Evolutionary conservation across 2,113 vertebrate species (phyloP), one percentile per base, ranked within the genome.

Genomic region (Crotalus horridus): DNA sequence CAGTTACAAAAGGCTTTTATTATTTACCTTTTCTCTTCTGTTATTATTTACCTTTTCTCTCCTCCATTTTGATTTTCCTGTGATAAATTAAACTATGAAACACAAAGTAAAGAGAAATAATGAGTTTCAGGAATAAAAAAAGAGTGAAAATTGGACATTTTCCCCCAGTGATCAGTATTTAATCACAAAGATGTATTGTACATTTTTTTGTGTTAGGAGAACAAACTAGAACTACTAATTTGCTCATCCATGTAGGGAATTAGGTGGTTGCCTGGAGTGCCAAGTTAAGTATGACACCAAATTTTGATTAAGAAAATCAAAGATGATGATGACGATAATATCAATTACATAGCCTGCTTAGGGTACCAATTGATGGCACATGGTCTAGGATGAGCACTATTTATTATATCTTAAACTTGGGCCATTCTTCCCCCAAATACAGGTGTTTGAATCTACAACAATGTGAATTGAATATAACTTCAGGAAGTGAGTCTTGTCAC

Each of bases 201-300:
- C 93, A n/a, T 89, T 91, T 89, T 48, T 85, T 64, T 43, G 10
- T 7, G 2, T 58, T 29, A 87, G 21, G 91, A 53, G 91, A 94
- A 23, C 53, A 88, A 91, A 59, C 58, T 55, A 74, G 33, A 21
- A 74, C 7, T 39, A 51, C 21, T 74, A 88, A 88, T 20, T 33
- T 55, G n/a, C 54, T 88, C 13, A 74, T 74, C 64, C n/a, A 74
- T 74, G 64, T 74, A 33, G 64, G 12, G 12, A 74, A 74, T 74
- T 74, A 74, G 64, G 5, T 74, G 64, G 64, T 33, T 74, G 64
- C n/a, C 29, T 33, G 64, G n/a, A 74, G n/a, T 33, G 5, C 5
- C 56, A 58, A 58, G 56, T 58, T 20, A 58, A 58, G 13, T 74
- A 74, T 33, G 64, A n/a, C n/a, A 74, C 29, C 13, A 33, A 33